Percentiles rank a stretch among this genome's conserved stretches.
Evolutionary conservation across 2,888 invertebrate genomes (phyloP).

Genomic region (Eulithis prunata): DNA sequence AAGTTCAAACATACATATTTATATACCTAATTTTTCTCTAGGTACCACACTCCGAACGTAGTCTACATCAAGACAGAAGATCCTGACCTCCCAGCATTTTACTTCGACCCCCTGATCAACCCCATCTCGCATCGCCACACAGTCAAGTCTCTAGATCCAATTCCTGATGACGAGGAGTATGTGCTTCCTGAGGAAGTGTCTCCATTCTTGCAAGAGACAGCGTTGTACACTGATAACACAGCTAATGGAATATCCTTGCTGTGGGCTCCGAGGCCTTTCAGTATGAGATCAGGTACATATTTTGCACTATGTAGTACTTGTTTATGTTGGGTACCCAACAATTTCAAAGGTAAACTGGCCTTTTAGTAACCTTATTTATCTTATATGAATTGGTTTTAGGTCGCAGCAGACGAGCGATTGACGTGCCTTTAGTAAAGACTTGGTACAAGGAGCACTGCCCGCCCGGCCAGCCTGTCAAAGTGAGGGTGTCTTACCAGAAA

Average conservation of each 20-base stretch:
- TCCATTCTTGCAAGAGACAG: conserved; percentile 97
- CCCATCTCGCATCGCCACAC: conserved; percentile 98
- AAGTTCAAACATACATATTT: no score
- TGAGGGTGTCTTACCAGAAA: conserved; percentile 99
- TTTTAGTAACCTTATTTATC: no score
- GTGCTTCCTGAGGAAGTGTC: conserved; percentile 94
- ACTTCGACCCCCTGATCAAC: conserved; percentile 99
- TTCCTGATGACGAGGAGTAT: conserved; percentile 98
- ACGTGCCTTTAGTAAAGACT: conserved; percentile 98
- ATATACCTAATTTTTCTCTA: conserved; percentile 60
- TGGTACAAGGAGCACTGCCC: conserved; percentile 99
- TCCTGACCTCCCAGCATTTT: conserved; percentile 99
- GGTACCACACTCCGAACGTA: conserved; percentile 99
- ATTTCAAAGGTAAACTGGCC: no score
- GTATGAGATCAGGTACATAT: conserved; percentile 92
- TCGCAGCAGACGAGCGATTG: conserved; percentile 96
- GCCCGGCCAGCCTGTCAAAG: conserved; percentile 98
- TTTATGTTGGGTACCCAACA: no score
- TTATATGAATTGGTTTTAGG: conserved; percentile 74
- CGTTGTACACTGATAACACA: conserved; percentile 98
- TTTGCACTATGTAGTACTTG: background rate
- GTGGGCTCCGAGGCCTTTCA: conserved; percentile 99
- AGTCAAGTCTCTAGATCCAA: conserved; percentile 92
- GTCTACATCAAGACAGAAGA: conserved; percentile 99
- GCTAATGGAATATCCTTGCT: conserved; percentile 98